Evolutionary conservation across 2,797 vertebrate genomes (phyloP).

Genomic region (Myoxocephalus aenaeus): DNA sequence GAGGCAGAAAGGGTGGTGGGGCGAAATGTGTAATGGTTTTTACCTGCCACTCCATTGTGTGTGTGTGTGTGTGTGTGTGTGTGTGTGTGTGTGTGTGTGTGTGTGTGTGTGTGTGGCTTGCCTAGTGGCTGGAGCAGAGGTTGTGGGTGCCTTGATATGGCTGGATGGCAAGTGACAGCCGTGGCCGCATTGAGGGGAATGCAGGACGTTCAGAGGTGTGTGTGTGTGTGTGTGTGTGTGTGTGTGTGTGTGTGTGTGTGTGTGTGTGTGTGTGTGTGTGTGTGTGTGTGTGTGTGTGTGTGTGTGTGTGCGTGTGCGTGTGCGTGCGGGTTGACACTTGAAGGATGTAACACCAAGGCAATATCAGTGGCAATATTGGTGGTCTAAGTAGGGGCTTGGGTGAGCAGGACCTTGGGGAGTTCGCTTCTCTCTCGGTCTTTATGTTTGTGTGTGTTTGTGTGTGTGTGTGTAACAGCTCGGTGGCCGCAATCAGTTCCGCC

Average conservation of each 20-base stretch:
- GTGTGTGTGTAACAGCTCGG: conserved; percentile 47
- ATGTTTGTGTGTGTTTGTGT: conserved; percentile 25
- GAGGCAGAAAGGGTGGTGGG: conserved; percentile 20
- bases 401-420: conserved; percentile 57
- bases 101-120: conserved; percentile 10
- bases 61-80: conserved; percentile 22
- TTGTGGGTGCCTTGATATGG: conserved; percentile 29
- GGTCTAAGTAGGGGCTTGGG: conserved; percentile 58
- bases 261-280: not conserved
- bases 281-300: conserved; percentile 15
- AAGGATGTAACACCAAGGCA: conserved; percentile 76
- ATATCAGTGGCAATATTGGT: conserved; percentile 75
- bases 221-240: conserved; percentile 15
- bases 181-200: conserved; percentile 5
- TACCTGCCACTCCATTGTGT: not conserved
- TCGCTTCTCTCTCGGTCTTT: conserved; percentile 22
- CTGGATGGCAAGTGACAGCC: conserved; percentile 31
- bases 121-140: conserved; percentile 22
- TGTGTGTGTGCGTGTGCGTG: not conserved
- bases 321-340: conserved; percentile 25
- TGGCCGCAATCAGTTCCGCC: conserved; percentile 77
- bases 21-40: conserved; percentile 50
- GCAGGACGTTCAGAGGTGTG: not conserved
- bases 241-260: conserved; percentile 7
- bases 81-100: conserved; percentile 14